A percentile compares a stretch with the other conserved stretches of the same genome.
Evolutionary conservation across 2,113 vertebrate species (phyloP).

Genomic region (Gadus chalcogrammus): DNA sequence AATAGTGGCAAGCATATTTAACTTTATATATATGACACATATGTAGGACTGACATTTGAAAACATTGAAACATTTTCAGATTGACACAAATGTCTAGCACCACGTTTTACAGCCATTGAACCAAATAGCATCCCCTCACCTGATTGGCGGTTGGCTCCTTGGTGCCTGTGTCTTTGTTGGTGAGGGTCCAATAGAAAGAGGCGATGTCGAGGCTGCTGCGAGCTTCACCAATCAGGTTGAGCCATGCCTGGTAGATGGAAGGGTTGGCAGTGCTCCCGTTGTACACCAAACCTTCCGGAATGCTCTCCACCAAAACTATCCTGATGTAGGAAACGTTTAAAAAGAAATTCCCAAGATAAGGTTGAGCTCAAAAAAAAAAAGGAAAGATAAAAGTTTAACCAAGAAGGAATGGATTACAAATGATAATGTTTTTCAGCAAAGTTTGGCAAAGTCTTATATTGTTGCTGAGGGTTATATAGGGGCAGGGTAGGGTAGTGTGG

Average conservation of each 20-base stretch:
- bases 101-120: background rate
- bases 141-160: constrained; percentile 76
- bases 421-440: too few relatives aligned
- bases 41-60: too few relatives aligned
- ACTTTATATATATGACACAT: too few relatives aligned
- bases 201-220: constrained; percentile 84
- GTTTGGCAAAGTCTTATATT: background rate
- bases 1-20: too few relatives aligned
- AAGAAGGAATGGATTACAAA: too few relatives aligned
- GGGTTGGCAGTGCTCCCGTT: constrained; percentile 67
- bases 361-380: too few relatives aligned
- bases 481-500: too few relatives aligned
- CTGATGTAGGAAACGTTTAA: constrained; percentile 50
- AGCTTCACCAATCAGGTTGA: constrained; percentile 67
- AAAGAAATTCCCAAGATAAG: too few relatives aligned
- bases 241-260: constrained; percentile 80
- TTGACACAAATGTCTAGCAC: background rate
- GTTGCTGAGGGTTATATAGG: background rate
- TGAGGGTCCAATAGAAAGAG: constrained; percentile 94
- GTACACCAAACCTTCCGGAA: constrained; percentile 82
- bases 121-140: constrained; percentile 54
- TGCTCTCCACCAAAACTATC: constrained; percentile 84
- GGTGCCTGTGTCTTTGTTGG: constrained; percentile 80
- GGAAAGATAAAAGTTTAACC: background rate
- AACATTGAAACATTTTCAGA: background rate